phyloP scores from a whole-genome alignment of 2,888 invertebrate species.

The Drosophila anomalipes region DNA sequence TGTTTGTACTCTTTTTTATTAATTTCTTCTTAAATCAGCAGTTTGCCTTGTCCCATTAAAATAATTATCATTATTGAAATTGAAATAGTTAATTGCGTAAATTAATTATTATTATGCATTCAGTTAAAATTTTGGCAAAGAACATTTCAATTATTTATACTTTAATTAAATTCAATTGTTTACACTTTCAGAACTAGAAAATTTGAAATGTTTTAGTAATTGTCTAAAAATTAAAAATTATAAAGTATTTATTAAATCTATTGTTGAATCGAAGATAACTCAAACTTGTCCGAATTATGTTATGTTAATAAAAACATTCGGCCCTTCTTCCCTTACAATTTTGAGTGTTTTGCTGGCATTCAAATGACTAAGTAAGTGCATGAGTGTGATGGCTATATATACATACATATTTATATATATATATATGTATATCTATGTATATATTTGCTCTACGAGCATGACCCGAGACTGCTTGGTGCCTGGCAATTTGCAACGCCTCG shows the following conservation, averaged over 20 bases:
- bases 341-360: slow-evolving; percentile 38
- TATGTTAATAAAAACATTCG: not conserved
- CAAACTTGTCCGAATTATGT: not conserved
- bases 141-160: not conserved
- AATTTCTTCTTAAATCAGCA: not conserved
- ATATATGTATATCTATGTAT: slow-evolving; percentile 2
- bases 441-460: slow-evolving; percentile 50
- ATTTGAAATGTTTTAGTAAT: not conserved
- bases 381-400: slow-evolving; percentile 11
- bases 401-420: slow-evolving; percentile 1
- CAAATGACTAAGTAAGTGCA: slow-evolving; percentile 45
- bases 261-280: not conserved
- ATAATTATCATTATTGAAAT: not conserved
- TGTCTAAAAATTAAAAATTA: not conserved
- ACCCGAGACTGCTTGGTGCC: slow-evolving; percentile 61
- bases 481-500: slow-evolving; percentile 62
- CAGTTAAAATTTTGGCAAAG: not conserved
- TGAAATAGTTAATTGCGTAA: not conserved
- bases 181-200: not conserved
- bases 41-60: not conserved
- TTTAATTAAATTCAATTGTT: no score
- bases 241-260: not conserved
- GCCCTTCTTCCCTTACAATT: slow-evolving; percentile 2
- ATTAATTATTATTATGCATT: not conserved
- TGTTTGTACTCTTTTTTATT: not conserved